Percentiles rank a stretch among this genome's conserved stretches.
phyloP scores from a whole-genome alignment of 2,113 vertebrate genomes.

The Platichthys stellatus region DNA sequence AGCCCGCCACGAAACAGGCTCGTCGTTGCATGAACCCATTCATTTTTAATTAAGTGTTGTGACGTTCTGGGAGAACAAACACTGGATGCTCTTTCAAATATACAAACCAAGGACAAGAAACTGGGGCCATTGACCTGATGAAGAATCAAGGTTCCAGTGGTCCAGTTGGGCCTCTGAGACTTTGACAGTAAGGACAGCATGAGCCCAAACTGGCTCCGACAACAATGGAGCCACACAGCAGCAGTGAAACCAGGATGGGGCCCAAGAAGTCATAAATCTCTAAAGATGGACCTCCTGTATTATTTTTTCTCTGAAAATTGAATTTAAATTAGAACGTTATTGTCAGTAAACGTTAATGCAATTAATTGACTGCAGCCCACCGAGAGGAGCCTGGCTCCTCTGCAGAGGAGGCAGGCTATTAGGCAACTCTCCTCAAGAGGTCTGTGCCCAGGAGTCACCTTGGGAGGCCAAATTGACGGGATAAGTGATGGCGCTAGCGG shows the following conservation, averaged over 20 bases:
- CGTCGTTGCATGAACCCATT: neutral
- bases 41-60: neutral
- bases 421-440: constrained; percentile 55
- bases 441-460: constrained; percentile 79
- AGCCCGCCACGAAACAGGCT: neutral
- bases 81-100: constrained; percentile 8
- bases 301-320: neutral
- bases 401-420: constrained; percentile 39
- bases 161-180: constrained; percentile 59
- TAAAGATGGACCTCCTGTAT: neutral
- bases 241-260: constrained; percentile 41
- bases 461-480: constrained; percentile 76
- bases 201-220: constrained; percentile 68
- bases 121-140: neutral
- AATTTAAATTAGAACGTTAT: neutral
- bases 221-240: constrained; percentile 51
- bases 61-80: neutral
- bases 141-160: constrained; percentile 8
- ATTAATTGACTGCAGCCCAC: constrained; percentile 23
- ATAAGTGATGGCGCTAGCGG: constrained; percentile 75
- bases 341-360: constrained; percentile 6
- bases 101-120: constrained; percentile 9
- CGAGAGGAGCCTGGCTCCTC: constrained; percentile 37
- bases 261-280: constrained; percentile 21
- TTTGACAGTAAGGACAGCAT: constrained; percentile 71